phyloP scores from a whole-genome alignment of 1,140 invertebrate species.

The Elymnias hypermnestra region DNA sequence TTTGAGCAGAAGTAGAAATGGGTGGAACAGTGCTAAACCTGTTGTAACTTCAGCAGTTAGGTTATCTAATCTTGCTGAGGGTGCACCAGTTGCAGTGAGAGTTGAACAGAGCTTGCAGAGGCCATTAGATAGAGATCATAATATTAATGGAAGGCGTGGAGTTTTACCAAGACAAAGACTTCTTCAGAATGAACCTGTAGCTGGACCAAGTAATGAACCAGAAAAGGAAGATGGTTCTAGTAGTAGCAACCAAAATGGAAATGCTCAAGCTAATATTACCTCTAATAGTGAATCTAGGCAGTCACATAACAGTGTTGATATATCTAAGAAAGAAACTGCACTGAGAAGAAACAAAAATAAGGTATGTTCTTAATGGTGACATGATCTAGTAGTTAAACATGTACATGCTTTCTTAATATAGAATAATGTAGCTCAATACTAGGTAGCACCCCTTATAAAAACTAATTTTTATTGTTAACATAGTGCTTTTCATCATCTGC shows the following conservation, averaged over 20 bases:
- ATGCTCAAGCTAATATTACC: conserved; percentile 31
- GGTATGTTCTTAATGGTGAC: conserved; percentile 24
- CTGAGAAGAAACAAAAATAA: conserved; percentile 61
- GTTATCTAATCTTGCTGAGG: conserved; percentile 55
- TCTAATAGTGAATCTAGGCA: conserved; percentile 39
- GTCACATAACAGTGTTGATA: conserved; percentile 34
- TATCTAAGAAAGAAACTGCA: conserved; percentile 45
- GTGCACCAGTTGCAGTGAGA: conserved; percentile 54
- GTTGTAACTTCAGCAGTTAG: conserved; percentile 66
- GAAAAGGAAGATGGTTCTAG: conserved; percentile 27
- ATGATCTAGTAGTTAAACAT: no score
- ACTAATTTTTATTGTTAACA: no score
- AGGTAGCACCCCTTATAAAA: no score
- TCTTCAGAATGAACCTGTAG: conserved; percentile 41
- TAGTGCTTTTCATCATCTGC: no score
- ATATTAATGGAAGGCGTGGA: conserved; percentile 84
- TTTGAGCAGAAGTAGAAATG: conserved; percentile 77
- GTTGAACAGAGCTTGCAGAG: conserved; percentile 66
- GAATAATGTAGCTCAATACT: no score
- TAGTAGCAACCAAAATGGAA: conserved; percentile 34
- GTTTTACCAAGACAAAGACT: conserved; percentile 68
- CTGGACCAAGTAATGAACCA: conserved; percentile 58
- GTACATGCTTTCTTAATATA: no score
- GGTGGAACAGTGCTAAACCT: conserved; percentile 66
- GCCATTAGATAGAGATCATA: conserved; percentile 80